A percentile compares a stretch with the other conserved stretches of the same genome.
Evolutionary conservation across 2,113 vertebrate genomes (phyloP).

Genomic region (Nansenia antarctica): DNA sequence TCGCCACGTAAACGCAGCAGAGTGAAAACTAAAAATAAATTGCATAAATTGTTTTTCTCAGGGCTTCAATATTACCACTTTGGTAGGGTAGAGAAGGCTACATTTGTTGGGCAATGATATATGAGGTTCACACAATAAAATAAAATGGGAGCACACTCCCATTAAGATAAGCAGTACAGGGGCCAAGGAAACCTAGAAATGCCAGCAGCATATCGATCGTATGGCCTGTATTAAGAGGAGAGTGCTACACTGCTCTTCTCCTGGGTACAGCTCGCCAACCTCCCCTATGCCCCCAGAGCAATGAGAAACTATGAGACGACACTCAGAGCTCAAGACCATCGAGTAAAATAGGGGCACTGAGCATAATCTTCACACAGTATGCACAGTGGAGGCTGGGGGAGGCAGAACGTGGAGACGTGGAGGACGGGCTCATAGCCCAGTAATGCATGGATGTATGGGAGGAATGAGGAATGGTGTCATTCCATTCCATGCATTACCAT

Average conservation of each 20-base stretch:
- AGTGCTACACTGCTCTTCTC: constrained; percentile 41
- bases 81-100: constrained; percentile 41
- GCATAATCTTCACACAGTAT: too few species aligned
- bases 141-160: constrained; percentile 62
- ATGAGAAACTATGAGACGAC: constrained; percentile 25
- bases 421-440: too few species aligned
- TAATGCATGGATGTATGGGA: too few species aligned
- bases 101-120: constrained; percentile 72
- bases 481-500: too few species aligned
- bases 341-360: not conserved
- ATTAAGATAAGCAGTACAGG: constrained; percentile 67
- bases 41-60: constrained; percentile 30
- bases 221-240: constrained; percentile 52
- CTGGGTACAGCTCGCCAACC: constrained; percentile 38
- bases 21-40: constrained; percentile 46
- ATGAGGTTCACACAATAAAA: constrained; percentile 66
- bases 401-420: too few species aligned
- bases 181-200: constrained; percentile 65
- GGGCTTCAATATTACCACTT: constrained; percentile 32
- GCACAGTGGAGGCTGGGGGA: not conserved
- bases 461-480: too few species aligned
- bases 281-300: constrained; percentile 23
- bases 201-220: constrained; percentile 71
- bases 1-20: constrained; percentile 23
- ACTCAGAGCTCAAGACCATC: not conserved